phyloP scores from a whole-genome alignment of 30 jellyfish, hydroid and myxozoan species.

The Aurelia aurita region DNA sequence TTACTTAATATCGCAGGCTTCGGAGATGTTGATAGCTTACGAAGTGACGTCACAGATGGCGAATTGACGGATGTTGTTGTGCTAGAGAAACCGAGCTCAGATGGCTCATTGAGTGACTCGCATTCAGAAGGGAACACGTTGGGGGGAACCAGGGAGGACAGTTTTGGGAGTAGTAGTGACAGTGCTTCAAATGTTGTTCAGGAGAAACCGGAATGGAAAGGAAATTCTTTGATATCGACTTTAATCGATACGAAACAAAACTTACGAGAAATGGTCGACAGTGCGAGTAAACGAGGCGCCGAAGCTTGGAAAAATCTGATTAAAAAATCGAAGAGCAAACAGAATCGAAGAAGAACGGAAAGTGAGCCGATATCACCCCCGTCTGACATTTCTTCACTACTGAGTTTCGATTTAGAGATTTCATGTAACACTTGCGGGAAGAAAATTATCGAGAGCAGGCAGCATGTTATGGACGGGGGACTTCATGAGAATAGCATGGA shows the following conservation, averaged over 20 bases:
- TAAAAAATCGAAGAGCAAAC: constrained; percentile 34
- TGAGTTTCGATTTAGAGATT: constrained; percentile 91
- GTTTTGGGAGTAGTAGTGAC: constrained; percentile 33
- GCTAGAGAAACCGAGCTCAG: constrained; percentile 30
- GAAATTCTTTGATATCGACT: constrained; percentile 79
- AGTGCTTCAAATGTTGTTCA: constrained; percentile 11
- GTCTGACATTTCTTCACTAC: constrained; percentile 11
- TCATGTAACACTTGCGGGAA: constrained; percentile 94
- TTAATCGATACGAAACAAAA: constrained; percentile 86
- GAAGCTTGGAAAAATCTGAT: constrained; percentile 87
- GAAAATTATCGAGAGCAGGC: constrained; percentile 87
- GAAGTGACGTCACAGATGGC: constrained; percentile 58
- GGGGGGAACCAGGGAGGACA: constrained; percentile 42
- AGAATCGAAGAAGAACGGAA: constrained; percentile 47
- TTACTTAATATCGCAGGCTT: constrained; percentile 91
- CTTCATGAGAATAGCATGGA: constrained; percentile 71
- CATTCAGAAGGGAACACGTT: constrained; percentile 31
- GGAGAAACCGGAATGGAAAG: constrained; percentile 69
- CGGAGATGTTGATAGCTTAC: constrained; percentile 74
- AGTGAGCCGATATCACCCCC: constrained; percentile 54
- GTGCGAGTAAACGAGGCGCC: constrained; percentile 92
- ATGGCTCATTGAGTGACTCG: constrained; percentile 65
- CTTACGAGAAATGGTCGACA: constrained; percentile 96
- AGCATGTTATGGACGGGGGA: constrained; percentile 71
- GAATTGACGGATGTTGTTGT: constrained; percentile 14